Conservation (phyloP, 2,113 vertebrate species). For the Dicentrarchus labrax region DNA sequence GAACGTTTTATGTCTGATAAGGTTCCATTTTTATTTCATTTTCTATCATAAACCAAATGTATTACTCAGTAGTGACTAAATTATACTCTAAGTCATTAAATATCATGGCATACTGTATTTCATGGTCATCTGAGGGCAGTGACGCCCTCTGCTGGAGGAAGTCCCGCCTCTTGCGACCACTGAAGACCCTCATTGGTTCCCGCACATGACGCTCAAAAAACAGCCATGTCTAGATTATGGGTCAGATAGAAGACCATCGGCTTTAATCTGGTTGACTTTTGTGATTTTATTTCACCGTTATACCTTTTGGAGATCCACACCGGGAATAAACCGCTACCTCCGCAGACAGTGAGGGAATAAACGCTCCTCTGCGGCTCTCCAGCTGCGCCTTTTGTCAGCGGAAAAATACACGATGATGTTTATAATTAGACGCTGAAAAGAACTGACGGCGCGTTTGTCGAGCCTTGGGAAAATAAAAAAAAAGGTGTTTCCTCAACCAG, state of each 20-base stretch:
- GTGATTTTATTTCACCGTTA: slow-evolving; percentile 34
- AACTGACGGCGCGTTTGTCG: slow-evolving; percentile 44
- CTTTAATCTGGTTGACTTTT: slow-evolving; percentile 50
- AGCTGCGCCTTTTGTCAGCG: slow-evolving; percentile 20
- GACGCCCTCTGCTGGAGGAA: slow-evolving; percentile 51
- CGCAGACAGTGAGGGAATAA: neutral
- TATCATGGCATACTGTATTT: neutral
- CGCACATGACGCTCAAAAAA: slow-evolving; percentile 30
- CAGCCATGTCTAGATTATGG: slow-evolving; percentile 68
- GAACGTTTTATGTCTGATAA: neutral
- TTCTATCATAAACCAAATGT: neutral
- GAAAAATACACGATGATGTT: slow-evolving; percentile 35
- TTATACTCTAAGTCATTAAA: neutral
- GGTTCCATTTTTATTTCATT: neutral
- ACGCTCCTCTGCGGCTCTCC: slow-evolving; percentile 11
- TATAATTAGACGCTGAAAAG: slow-evolving; percentile 43
- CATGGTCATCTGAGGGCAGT: slow-evolving; percentile 1
- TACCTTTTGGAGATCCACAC: neutral
- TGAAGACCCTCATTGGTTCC: slow-evolving; percentile 54
- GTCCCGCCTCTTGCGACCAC: slow-evolving; percentile 68
- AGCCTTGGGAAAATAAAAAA: slow-evolving; percentile 20
- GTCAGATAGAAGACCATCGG: slow-evolving; percentile 56
- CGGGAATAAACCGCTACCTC: neutral
- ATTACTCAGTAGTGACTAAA: slow-evolving; percentile 6
- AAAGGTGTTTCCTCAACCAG: slow-evolving; percentile 61